A percentile compares a stretch with the other conserved stretches of the same genome.
These are phyloP conservation scores for Silurus meridionalis DNA, from an alignment of 2,113 vertebrate genomes.

Conservation along the genomic window DNA sequence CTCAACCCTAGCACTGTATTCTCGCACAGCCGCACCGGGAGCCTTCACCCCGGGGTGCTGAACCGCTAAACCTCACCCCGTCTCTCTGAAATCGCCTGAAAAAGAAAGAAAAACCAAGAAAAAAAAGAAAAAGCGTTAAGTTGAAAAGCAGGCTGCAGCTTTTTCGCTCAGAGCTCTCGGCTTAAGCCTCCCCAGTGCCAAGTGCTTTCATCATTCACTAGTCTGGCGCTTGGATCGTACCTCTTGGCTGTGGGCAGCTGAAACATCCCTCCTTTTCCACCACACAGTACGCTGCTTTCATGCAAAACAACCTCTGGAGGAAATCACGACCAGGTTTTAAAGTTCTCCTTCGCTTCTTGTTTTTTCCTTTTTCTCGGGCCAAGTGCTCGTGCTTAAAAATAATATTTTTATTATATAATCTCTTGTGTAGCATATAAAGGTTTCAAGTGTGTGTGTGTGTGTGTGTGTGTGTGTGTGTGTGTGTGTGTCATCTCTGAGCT, in stretches of 20 bases:
- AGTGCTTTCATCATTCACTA: slow-evolving; percentile 78
- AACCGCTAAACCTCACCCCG: slow-evolving; percentile 56
- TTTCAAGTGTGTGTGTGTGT: slow-evolving; percentile 49
- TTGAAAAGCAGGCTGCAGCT: slow-evolving; percentile 74
- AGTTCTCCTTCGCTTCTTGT: slow-evolving; percentile 31
- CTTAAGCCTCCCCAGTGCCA: slow-evolving; percentile 74
- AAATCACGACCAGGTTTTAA: slow-evolving; percentile 65
- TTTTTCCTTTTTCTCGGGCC: slow-evolving; percentile 42
- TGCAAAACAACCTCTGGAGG: slow-evolving; percentile 72
- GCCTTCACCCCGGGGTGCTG: slow-evolving; percentile 68
- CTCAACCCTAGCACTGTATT: slow-evolving; percentile 63
- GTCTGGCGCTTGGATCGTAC: slow-evolving; percentile 70
- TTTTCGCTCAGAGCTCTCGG: slow-evolving; percentile 74
- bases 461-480: too few relatives aligned
- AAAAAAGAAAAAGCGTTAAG: slow-evolving; percentile 62
- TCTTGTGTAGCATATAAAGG: slow-evolving; percentile 49
- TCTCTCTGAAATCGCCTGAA: slow-evolving; percentile 63
- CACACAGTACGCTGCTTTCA: slow-evolving; percentile 68
- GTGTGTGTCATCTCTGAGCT: slow-evolving; percentile 31
- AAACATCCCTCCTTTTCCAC: slow-evolving; percentile 66
- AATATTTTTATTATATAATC: slow-evolving; percentile 73
- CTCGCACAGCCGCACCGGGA: slow-evolving; percentile 64
- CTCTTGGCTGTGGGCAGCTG: slow-evolving; percentile 74
- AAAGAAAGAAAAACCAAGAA: slow-evolving; percentile 47
- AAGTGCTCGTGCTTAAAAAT: slow-evolving; percentile 62